Conservation (phyloP, 2,797 vertebrate species). For the Podargus strigoides region DNA sequence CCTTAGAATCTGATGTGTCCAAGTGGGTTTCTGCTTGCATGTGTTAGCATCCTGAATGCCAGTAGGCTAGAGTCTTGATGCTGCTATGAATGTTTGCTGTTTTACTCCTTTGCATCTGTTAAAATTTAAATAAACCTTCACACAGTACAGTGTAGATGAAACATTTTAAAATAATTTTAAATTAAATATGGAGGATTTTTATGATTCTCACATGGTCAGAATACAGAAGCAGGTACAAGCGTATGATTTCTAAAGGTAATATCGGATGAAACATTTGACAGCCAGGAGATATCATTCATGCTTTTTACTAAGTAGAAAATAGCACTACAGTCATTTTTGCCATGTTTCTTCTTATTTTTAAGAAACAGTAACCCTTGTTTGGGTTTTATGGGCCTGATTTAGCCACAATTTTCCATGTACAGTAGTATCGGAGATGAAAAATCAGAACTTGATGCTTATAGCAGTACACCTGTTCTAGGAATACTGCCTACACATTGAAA, state of each 20-base stretch:
- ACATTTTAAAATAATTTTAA: background rate
- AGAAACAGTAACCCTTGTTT: background rate
- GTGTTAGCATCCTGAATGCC: background rate
- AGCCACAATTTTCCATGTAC: background rate
- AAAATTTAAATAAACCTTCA: background rate
- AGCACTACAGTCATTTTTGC: background rate
- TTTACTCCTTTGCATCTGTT: background rate
- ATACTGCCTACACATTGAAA: background rate
- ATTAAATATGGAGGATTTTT: background rate
- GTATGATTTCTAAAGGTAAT: background rate
- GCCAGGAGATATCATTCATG: background rate
- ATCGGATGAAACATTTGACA: background rate
- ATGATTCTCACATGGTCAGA: background rate
- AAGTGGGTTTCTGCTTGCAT: background rate
- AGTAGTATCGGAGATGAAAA: background rate
- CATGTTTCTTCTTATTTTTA: background rate
- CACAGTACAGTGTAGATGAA: background rate
- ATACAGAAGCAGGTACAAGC: background rate
- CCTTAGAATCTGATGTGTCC: background rate
- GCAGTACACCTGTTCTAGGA: background rate
- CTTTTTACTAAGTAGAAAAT: background rate
- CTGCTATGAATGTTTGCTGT: background rate
- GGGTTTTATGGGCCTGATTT: background rate
- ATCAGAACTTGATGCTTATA: background rate
- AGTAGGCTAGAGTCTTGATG: background rate